Percentiles rank a stretch among this genome's conserved stretches.
These are phyloP conservation scores for Punctoribates punctum DNA, from an alignment of 2,888 invertebrate species.

Conservation along the genomic window DNA sequence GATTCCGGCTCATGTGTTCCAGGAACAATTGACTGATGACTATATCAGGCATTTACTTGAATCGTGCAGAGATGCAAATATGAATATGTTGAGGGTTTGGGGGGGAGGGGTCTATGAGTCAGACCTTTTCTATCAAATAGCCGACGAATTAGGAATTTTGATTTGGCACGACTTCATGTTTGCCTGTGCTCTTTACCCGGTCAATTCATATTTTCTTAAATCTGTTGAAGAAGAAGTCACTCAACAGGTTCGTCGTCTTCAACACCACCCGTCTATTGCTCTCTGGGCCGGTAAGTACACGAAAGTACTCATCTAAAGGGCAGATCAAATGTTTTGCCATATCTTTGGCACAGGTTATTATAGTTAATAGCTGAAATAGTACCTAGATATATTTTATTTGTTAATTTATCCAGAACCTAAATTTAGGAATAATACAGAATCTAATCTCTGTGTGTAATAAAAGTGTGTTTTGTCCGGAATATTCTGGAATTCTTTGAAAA, in stretches of 20 bases:
- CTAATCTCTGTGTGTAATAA: too few relatives aligned
- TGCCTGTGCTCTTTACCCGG: slow-evolving; percentile 91
- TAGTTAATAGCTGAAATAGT: too few relatives aligned
- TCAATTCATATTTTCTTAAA: slow-evolving; percentile 65
- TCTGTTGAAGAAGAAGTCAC: slow-evolving; percentile 70
- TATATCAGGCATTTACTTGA: slow-evolving; percentile 63
- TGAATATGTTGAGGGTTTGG: slow-evolving; percentile 96
- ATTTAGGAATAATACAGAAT: too few relatives aligned
- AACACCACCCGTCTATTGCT: slow-evolving; percentile 79
- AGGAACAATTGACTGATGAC: slow-evolving; percentile 64
- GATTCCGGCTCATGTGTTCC: slow-evolving; percentile 81
- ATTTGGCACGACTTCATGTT: slow-evolving; percentile 99
- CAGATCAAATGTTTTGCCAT: too few relatives aligned
- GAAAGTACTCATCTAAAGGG: too few relatives aligned
- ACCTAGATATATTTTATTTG: too few relatives aligned
- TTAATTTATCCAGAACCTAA: too few relatives aligned
- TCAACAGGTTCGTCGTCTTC: slow-evolving; percentile 75
- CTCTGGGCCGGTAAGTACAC: slow-evolving; percentile 65
- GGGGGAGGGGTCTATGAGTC: slow-evolving; percentile 95
- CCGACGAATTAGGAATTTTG: slow-evolving; percentile 82
- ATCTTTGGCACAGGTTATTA: too few relatives aligned
- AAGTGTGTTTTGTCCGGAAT: too few relatives aligned
- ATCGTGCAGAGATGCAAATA: slow-evolving; percentile 71
- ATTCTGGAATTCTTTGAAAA: too few relatives aligned
- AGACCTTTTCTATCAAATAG: slow-evolving; percentile 78